Evolutionary conservation across 2,113 vertebrate species (phyloP).

Genomic region (Oncorhynchus mykiss): DNA sequence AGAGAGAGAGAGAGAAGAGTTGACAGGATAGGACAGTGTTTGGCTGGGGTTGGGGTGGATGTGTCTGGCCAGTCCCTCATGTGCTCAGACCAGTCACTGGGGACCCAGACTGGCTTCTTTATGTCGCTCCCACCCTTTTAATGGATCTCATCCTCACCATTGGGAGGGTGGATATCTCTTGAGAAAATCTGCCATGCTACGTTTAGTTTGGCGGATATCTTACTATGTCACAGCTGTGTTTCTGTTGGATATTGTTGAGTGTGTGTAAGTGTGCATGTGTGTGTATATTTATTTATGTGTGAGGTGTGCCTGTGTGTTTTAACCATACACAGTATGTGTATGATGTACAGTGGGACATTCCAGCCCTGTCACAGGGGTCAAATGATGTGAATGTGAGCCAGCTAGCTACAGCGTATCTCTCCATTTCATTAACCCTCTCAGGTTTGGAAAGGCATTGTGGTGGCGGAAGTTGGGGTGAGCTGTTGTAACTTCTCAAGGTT

Average conservation of each 20-base stretch:
- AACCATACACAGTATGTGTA: background rate
- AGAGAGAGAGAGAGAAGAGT: no score
- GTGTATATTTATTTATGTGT: background rate
- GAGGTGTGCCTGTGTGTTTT: constrained; percentile 13
- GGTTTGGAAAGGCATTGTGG: background rate
- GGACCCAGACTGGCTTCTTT: constrained; percentile 34
- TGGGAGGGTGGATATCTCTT: constrained; percentile 28
- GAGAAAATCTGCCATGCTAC: constrained; percentile 35
- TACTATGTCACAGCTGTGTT: background rate
- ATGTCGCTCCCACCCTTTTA: constrained; percentile 23
- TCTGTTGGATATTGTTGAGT: constrained; percentile 4
- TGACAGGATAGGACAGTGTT: background rate
- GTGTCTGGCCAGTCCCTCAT: constrained; percentile 39
- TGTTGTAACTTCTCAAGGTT: no score
- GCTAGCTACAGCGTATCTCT: background rate
- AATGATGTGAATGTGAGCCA: constrained; percentile 10
- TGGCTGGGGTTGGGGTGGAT: constrained; percentile 4
- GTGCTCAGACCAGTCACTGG: constrained; percentile 41
- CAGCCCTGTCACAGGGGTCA: constrained; percentile 20
- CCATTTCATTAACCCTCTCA: background rate
- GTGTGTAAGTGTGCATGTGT: constrained; percentile 11
- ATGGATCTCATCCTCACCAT: no score
- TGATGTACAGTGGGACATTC: constrained; percentile 15
- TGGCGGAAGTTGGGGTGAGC: no score
- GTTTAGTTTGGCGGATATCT: constrained; percentile 11